phyloP scores from a whole-genome alignment of 2,113 vertebrate species.

The Ploceus nigricollis region DNA sequence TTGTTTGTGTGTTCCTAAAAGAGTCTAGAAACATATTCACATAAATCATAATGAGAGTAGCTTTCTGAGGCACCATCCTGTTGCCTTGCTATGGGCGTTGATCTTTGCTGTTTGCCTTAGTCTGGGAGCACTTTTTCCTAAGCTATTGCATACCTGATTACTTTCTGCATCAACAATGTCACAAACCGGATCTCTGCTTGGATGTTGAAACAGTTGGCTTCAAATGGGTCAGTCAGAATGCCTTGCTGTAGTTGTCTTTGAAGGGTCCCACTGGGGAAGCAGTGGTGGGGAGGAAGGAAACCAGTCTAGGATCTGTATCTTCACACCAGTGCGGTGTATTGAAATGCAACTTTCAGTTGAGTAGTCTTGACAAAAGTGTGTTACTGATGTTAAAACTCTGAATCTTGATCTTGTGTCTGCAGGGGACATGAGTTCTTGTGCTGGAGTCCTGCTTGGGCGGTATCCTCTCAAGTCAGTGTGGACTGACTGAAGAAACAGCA shows the following conservation, averaged over 20 bases:
- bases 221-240: neutral
- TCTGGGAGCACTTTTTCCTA: neutral
- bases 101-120: neutral
- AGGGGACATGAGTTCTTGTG: neutral
- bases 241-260: neutral
- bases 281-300: neutral
- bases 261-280: neutral
- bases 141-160: neutral
- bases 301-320: neutral
- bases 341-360: neutral
- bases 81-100: neutral
- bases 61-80: neutral
- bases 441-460: neutral
- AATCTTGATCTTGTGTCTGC: neutral
- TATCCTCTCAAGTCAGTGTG: neutral
- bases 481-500: neutral
- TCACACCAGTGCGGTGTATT: neutral
- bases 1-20: neutral
- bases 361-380: neutral
- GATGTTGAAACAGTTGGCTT: neutral
- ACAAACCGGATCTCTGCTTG: neutral
- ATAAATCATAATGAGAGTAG: rapidly evolving
- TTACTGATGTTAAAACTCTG: neutral
- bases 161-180: neutral
- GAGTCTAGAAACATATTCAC: neutral